Evolutionary conservation across 2,888 invertebrate genomes (phyloP).

Genomic region (Allacma fusca): DNA sequence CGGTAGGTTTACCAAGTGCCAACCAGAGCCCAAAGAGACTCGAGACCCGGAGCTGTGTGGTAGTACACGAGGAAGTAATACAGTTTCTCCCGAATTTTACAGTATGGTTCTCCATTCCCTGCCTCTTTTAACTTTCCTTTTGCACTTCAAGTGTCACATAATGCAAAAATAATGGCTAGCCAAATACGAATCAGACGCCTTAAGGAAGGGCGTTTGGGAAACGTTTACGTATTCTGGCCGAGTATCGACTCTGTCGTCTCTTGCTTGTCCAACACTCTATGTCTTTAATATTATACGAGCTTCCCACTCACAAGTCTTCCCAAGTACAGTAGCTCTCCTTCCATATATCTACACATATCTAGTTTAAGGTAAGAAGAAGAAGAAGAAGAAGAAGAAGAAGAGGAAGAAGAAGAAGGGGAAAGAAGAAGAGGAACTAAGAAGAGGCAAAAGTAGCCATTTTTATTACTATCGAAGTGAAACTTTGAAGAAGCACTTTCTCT

Average conservation of each 20-base stretch:
- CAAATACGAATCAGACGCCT: conserved; percentile 33
- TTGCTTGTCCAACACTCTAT: conserved; percentile 5
- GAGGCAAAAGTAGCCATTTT: background rate
- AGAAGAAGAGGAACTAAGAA: background rate
- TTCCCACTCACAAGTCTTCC: background rate
- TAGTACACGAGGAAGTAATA: no score
- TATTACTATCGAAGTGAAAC: background rate
- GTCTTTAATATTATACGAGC: conserved; percentile 19
- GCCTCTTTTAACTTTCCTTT: conserved; percentile 32
- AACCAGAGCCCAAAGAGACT: no score
- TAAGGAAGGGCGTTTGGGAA: conserved; percentile 14
- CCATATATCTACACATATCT: background rate
- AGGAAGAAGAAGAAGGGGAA: no score
- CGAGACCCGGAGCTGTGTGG: no score
- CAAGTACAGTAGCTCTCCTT: background rate
- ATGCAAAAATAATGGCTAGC: conserved; percentile 44
- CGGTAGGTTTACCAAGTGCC: no score
- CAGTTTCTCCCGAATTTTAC: background rate
- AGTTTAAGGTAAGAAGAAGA: background rate
- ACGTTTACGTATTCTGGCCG: conserved; percentile 38
- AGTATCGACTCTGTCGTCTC: conserved; percentile 30
- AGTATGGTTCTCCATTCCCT: conserved; percentile 25
- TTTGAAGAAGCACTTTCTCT: background rate
- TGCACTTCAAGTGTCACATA: conserved; percentile 39
- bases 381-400: background rate